Base-by-base conservation (phyloP, 2,888 invertebrate species). In the Cataglyphis cursor region DNA sequence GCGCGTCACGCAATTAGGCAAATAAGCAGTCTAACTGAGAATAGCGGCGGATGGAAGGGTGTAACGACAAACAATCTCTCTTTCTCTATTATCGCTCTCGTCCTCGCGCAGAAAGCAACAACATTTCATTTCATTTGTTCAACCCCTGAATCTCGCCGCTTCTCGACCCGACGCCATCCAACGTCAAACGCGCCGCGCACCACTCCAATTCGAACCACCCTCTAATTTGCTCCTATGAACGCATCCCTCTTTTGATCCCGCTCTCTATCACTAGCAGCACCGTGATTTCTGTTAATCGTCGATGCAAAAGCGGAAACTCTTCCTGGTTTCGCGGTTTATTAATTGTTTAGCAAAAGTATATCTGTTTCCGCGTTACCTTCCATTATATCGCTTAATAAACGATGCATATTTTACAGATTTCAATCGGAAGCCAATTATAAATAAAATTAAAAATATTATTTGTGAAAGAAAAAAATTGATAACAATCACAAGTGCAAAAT, bases 41-140 rank as follows among this genome's bases (percentile, higher is more conserved):
- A 91, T 90, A 90, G 91, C 84, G 90, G 83, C 87, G 91, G 90
- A 92, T 92, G 90, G 93, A 92, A 93, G 93, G 93, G 91, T 92
- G 91, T 92, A 93, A 92, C 93, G 94, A 93, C 94, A 94, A 94
- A 94, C 94, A 94, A 92, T 94, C 91, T 90, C 90, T 91, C 91
- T 90, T 88, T 90, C 90, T 91, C 90, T 84, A 73, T 91, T 90
- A 80, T 89, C 90, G 65, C 84, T 51, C 86, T 83, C 84, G 66
- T 70, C 88, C 85, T 90, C 90, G 90, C 90, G 90, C 88, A 88
- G 91, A 89, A 90, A 90, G 93, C 91, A 93, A 92, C 93, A 93
- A 93, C 93, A 93, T 94, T 94, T 94, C 93, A 93, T 94, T 94
- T 94, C 93, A 94, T 94, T 94, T 94, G 94, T 94, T 94, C 93